A percentile compares a stretch with the other conserved stretches of the same genome.
These are phyloP conservation scores for Enteromius treurensis DNA, from an alignment of 2,797 vertebrate species.

Conservation along the genomic window DNA sequence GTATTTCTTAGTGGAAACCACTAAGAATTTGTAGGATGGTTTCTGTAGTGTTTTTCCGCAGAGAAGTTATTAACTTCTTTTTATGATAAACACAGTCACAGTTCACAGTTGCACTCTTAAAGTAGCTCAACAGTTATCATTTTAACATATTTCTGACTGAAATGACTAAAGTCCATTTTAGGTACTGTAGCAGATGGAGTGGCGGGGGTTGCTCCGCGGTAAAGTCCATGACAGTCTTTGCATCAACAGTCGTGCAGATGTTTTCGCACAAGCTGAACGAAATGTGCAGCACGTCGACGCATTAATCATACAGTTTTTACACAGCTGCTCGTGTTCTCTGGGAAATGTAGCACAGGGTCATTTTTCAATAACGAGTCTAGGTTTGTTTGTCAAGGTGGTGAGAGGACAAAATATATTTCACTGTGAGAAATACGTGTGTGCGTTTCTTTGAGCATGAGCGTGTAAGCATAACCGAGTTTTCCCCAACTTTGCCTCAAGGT, in stretches of 20 bases:
- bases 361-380: background rate
- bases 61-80: too few relatives aligned
- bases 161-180: background rate
- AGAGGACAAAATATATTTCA: background rate
- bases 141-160: background rate
- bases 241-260: conserved; percentile 3
- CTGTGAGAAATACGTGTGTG: background rate
- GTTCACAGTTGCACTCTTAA: background rate
- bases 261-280: background rate
- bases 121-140: background rate
- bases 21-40: background rate
- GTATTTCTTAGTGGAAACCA: background rate
- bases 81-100: background rate
- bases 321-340: background rate
- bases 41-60: background rate
- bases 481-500: conserved; percentile 7
- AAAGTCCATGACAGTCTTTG: background rate
- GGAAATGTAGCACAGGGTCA: background rate
- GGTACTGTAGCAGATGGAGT: background rate
- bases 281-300: background rate
- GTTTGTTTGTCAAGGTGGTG: conserved; percentile 4
- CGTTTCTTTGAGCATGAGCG: background rate
- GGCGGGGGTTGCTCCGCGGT: background rate
- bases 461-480: conserved; percentile 1
- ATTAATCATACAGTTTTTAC: background rate